Evolutionary conservation across 2,113 vertebrate species (phyloP).

Genomic region (Bos taurus): DNA sequence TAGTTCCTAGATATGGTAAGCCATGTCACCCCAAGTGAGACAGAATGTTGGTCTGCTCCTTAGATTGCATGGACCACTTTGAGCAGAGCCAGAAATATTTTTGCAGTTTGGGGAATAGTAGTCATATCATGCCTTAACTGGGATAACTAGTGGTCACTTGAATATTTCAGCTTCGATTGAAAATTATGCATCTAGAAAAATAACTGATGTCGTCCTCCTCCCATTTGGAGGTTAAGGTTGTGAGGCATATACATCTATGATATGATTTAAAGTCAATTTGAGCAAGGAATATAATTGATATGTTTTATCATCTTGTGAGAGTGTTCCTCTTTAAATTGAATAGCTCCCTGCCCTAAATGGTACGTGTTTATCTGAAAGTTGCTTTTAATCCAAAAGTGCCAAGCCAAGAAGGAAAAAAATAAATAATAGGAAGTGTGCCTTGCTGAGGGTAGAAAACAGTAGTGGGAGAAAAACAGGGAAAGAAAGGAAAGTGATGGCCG

Average conservation of each 20-base stretch:
- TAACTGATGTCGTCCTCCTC: neutral
- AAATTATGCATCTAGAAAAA: neutral
- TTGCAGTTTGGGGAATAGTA: neutral
- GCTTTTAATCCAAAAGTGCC: neutral
- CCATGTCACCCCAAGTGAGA: neutral
- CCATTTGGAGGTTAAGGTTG: neutral
- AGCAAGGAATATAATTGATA: neutral
- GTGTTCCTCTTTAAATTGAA: neutral
- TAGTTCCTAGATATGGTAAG: neutral
- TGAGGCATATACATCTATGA: neutral
- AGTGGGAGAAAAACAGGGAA: neutral
- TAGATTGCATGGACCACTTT: neutral
- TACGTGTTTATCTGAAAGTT: neutral
- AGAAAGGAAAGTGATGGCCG: neutral
- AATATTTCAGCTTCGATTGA: neutral
- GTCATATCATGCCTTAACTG: neutral
- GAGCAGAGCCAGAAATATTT: neutral
- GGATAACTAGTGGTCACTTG: neutral
- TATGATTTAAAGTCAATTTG: neutral
- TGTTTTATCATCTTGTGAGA: neutral
- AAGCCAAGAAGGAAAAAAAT: neutral
- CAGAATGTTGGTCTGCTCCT: neutral
- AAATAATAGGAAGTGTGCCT: neutral
- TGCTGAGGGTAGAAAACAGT: neutral
- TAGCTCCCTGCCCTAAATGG: neutral